A percentile compares a stretch with the other conserved stretches of the same genome.
Evolutionary conservation across 2,888 invertebrate species (phyloP).

Genomic region (Zaprionus bogoriensis): DNA sequence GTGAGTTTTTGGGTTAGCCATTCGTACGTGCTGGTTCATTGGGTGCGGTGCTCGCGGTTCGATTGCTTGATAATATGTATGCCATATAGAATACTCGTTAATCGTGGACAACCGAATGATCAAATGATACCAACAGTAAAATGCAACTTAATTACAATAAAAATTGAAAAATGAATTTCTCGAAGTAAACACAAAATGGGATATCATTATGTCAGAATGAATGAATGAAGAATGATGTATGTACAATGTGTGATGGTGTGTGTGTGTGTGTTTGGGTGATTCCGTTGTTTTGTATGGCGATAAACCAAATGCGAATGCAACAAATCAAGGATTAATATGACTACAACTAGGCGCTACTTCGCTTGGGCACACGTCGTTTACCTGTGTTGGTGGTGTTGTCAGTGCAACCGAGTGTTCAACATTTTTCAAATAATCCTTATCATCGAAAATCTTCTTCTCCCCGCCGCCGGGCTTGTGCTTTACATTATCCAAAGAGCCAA

Average conservation of each 20-base stretch:
- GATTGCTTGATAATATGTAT: constrained; percentile 31
- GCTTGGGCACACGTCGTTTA: constrained; percentile 73
- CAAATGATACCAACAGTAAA: constrained; percentile 40
- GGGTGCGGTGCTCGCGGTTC: constrained; percentile 59
- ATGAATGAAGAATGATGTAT: constrained; percentile 6
- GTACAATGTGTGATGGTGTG: constrained; percentile 2
- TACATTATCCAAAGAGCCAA: constrained; percentile 95
- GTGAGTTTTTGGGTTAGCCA: constrained; percentile 21
- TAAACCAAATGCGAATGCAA: constrained; percentile 41
- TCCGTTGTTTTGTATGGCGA: not conserved
- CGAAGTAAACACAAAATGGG: constrained; percentile 70
- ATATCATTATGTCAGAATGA: constrained; percentile 31
- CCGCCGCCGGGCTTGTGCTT: constrained; percentile 95
- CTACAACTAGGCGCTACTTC: constrained; percentile 14
- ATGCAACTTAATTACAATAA: constrained; percentile 50
- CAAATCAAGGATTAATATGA: constrained; percentile 10
- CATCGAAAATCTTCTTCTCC: constrained; percentile 96
- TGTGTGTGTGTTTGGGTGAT: constrained; percentile 7
- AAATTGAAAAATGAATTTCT: constrained; percentile 73
- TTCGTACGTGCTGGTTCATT: constrained; percentile 38
- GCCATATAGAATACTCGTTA: constrained; percentile 10
- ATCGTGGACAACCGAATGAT: constrained; percentile 44
- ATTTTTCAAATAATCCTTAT: constrained; percentile 95
- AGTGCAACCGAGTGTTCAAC: constrained; percentile 85
- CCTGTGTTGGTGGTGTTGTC: constrained; percentile 85